phyloP scores from a whole-genome alignment of 2,888 invertebrate species.

The Tupiocoris notatus region DNA sequence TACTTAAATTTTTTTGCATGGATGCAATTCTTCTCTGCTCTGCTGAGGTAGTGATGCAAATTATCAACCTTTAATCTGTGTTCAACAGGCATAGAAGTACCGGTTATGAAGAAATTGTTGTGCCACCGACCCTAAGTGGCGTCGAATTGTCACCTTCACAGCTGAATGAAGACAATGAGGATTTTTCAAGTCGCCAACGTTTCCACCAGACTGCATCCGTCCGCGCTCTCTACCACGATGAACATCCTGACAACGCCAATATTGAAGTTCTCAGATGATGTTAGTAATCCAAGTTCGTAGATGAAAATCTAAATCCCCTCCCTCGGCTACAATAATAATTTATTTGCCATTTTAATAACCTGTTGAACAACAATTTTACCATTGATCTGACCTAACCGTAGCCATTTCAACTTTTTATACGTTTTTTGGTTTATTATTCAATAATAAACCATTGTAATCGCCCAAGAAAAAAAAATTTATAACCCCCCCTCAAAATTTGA shows the following conservation, averaged over 20 bases:
- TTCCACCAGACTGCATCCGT: slow-evolving; percentile 90
- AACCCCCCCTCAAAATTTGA: no score
- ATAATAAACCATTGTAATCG: no score
- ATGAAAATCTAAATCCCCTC: no score
- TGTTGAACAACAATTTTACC: no score
- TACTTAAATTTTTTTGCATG: slow-evolving; percentile 1
- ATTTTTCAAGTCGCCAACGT: slow-evolving; percentile 85
- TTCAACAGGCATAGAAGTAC: slow-evolving; percentile 68
- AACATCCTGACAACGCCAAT: slow-evolving; percentile 42
- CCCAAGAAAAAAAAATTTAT: no score
- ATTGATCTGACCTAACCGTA: no score
- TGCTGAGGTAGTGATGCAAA: not conserved
- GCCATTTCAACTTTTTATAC: no score
- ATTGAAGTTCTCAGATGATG: slow-evolving; percentile 49
- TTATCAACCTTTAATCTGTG: not conserved
- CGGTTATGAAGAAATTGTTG: slow-evolving; percentile 82
- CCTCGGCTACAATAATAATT: no score
- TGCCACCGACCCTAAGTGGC: slow-evolving; percentile 77
- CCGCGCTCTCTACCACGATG: slow-evolving; percentile 54
- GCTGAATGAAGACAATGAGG: slow-evolving; percentile 91
- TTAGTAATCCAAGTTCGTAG: not conserved
- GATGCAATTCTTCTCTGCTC: not conserved
- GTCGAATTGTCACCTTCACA: slow-evolving; percentile 80
- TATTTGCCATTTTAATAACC: no score
- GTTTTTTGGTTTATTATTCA: no score